Base-by-base conservation (phyloP, 2,888 invertebrate genomes). In the Barypeithes pellucidus region DNA sequence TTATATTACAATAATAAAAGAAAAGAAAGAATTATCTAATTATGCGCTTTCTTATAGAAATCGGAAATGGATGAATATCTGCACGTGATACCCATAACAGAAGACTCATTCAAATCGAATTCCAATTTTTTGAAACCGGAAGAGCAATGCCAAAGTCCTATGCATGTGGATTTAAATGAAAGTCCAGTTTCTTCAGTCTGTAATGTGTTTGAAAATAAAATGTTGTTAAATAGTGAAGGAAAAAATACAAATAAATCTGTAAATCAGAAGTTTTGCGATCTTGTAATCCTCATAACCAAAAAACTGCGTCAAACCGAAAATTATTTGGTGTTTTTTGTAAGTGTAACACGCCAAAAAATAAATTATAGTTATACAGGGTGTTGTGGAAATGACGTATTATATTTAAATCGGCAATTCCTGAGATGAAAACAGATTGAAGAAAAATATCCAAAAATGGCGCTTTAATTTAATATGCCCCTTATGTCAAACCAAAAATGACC, bases 141-240 rank as follows among this genome's bases (percentile, higher is more conserved):
- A 50, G 22, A 59, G 14, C 39, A 67, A 9, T 67, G 59, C 50
- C 36, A 67, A 50, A 66, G 41, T n/a, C 45, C 66, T 16, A 36
- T 24, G 18, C 2, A 2, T 29, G 7, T 29, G n/a, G 16, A 16
- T 47, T 33, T 12, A n/a, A n/a, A n/a, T n/a, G n/a, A n/a, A n/a
- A 67, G 66, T 9, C 67, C 72, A 16, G 59, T 72, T 16, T 66
- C 72, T 16, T 66, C 60, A 14, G 72, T 72, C 4, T 72, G 72
- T 66, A 67, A 61, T 24, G 24, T 72, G 22, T 50, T 72, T 36
- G 39, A 72, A 50, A 66, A 43, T 20, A 72, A 60, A 5, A 67
- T 72, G 72, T 14, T 61, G 9, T 33, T 72, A 61, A 43, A 72
- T 50, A 67, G 61, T 45, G 50, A 47, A 20, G 60, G 36, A 22